A percentile compares a stretch with the other conserved stretches of the same genome.
These are phyloP conservation scores for Malacoctenus gilli DNA, from an alignment of 2,797 vertebrate genomes.

Conservation along the genomic window DNA sequence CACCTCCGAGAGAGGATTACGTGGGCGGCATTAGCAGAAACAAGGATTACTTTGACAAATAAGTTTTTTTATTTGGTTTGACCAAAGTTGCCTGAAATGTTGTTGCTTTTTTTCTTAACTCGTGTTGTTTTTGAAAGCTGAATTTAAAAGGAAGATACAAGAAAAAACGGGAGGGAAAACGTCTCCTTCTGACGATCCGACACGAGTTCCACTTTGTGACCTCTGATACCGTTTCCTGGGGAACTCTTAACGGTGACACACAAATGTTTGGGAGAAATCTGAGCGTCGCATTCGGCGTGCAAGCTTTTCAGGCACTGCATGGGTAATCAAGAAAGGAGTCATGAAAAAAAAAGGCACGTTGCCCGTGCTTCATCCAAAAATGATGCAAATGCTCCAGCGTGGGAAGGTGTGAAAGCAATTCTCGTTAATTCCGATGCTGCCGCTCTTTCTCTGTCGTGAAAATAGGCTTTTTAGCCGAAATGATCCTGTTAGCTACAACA, in stretches of 20 bases:
- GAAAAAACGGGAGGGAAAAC: neutral
- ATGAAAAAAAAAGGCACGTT: constrained; percentile 30
- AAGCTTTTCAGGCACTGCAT: constrained; percentile 41
- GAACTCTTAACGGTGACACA: constrained; percentile 2
- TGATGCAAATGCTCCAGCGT: constrained; percentile 56
- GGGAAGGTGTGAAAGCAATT: constrained; percentile 72
- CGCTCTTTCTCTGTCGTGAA: constrained; percentile 46
- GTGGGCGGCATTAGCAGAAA: neutral
- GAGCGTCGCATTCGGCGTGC: constrained; percentile 27
- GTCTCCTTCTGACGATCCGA: neutral
- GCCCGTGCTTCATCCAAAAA: constrained; percentile 50
- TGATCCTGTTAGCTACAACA: constrained; percentile 54
- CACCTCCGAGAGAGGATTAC: neutral
- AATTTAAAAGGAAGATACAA: too few relatives aligned
- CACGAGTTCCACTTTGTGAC: constrained; percentile 12
- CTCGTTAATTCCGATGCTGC: constrained; percentile 48
- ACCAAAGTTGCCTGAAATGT: constrained; percentile 3
- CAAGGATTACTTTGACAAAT: constrained; percentile 13
- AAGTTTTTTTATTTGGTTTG: constrained; percentile 5
- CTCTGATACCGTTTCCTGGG: constrained; percentile 17
- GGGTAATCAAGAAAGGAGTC: constrained; percentile 47
- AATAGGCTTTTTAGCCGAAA: constrained; percentile 55
- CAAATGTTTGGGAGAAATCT: constrained; percentile 27
- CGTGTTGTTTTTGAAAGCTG: neutral
- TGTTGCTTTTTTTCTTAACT: too few relatives aligned